Evolutionary conservation across 2,113 vertebrate genomes (phyloP).

Genomic region (Crotalus helleri): DNA sequence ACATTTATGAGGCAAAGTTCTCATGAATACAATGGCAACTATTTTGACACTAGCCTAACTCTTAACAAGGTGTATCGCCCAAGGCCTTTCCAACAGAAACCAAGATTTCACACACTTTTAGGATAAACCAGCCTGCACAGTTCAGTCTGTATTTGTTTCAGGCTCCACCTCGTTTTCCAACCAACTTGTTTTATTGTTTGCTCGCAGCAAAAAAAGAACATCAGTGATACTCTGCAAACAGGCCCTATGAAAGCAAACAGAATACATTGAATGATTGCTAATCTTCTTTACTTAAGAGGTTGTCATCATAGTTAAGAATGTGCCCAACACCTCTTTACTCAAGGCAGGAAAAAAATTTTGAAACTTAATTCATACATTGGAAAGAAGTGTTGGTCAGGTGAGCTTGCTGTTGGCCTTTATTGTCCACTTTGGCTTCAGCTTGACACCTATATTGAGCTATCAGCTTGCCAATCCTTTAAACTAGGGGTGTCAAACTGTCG

Average conservation of each 20-base stretch:
- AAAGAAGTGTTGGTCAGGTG: not conserved
- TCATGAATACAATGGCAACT: not conserved
- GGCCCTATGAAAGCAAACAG: not conserved
- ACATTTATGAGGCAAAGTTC: not conserved
- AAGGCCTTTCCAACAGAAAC: not conserved
- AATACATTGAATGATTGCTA: not conserved
- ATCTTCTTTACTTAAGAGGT: not conserved
- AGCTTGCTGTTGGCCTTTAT: not conserved
- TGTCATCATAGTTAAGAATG: not conserved
- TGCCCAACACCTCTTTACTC: not conserved
- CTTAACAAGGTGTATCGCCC: not conserved
- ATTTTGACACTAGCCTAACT: not conserved
- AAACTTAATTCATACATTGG: not conserved
- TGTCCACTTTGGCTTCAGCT: not conserved
- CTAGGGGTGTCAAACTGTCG: no score
- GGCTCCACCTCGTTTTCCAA: not conserved
- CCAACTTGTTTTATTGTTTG: not conserved
- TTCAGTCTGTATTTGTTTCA: not conserved
- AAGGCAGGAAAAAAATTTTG: not conserved
- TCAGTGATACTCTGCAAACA: not conserved
- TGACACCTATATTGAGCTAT: not conserved
- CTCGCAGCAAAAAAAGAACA: not conserved
- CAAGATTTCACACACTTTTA: not conserved
- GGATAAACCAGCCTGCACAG: not conserved
- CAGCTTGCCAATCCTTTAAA: not conserved